A percentile compares a stretch with the other conserved stretches of the same genome.
Conservation (phyloP, 2,888 invertebrate genomes). For the Apantesis nais region DNA sequence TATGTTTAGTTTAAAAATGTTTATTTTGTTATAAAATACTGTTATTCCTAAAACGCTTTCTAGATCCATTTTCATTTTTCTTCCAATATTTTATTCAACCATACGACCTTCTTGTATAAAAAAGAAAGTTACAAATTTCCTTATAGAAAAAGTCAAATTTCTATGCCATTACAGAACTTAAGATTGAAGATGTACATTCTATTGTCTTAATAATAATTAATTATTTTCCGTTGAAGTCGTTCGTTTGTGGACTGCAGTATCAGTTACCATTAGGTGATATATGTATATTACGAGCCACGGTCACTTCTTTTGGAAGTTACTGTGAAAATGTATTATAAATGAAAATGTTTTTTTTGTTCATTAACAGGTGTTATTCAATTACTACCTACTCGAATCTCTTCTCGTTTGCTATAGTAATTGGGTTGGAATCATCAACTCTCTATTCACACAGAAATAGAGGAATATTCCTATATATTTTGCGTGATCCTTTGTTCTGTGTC, state of each 20-base stretch:
- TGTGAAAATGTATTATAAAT: no score
- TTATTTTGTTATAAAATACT: neutral
- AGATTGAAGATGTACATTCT: neutral
- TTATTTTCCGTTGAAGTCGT: neutral
- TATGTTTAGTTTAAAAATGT: slow-evolving; percentile 1
- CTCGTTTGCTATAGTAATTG: neutral
- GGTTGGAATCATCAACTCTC: neutral
- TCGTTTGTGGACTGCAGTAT: neutral
- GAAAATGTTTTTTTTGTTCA: no score
- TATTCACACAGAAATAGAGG: neutral
- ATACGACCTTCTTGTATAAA: neutral
- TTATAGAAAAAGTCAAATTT: neutral
- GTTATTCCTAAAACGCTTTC: neutral
- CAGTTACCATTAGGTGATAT: neutral
- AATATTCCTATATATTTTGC: slow-evolving; percentile 8
- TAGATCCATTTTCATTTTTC: neutral
- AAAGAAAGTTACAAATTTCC: neutral
- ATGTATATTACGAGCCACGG: no score
- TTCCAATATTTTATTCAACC: neutral
- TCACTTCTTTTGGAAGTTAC: no score
- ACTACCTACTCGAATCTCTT: neutral
- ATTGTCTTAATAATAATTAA: neutral
- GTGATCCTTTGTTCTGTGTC: no score
- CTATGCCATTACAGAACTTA: neutral
- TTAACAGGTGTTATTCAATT: no score